phyloP scores from a whole-genome alignment of 2,113 vertebrate genomes.

The Serinus canaria region DNA sequence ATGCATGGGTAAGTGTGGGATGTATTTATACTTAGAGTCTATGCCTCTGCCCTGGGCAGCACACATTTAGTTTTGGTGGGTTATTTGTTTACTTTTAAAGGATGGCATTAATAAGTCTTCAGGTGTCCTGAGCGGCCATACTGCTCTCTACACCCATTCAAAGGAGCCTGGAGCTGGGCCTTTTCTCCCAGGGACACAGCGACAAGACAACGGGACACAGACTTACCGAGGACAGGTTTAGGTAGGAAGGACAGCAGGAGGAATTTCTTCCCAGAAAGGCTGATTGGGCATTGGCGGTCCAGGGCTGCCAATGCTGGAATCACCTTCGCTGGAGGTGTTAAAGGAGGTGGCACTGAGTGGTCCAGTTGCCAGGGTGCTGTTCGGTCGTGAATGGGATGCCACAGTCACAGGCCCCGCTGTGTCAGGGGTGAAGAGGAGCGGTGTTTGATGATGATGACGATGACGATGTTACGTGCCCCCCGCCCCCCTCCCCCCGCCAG shows the following conservation, averaged over 20 bases:
- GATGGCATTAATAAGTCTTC: background rate
- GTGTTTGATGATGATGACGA: background rate
- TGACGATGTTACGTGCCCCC: background rate
- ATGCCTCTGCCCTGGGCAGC: accelerated
- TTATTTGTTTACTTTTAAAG: background rate
- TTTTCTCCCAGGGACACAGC: background rate
- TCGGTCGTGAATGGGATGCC: background rate
- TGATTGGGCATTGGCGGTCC: accelerated
- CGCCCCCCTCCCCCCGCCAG: too few relatives aligned
- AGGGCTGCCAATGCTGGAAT: background rate
- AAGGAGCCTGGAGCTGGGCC: too few relatives aligned
- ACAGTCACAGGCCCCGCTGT: accelerated
- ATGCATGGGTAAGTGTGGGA: accelerated
- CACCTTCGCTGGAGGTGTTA: too few relatives aligned
- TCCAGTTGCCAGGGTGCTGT: accelerated
- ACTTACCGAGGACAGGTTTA: too few relatives aligned
- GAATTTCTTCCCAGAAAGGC: background rate
- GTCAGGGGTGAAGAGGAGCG: background rate
- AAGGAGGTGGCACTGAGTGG: too few relatives aligned
- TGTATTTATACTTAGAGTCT: background rate
- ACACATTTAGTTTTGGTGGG: background rate
- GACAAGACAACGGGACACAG: accelerated
- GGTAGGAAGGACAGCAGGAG: too few relatives aligned
- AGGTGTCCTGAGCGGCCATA: background rate
- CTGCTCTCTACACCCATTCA: accelerated